These are phyloP conservation scores for Palaemon carinicauda DNA, from an alignment of 1,140 invertebrate genomes.

Conservation along the genomic window DNA sequence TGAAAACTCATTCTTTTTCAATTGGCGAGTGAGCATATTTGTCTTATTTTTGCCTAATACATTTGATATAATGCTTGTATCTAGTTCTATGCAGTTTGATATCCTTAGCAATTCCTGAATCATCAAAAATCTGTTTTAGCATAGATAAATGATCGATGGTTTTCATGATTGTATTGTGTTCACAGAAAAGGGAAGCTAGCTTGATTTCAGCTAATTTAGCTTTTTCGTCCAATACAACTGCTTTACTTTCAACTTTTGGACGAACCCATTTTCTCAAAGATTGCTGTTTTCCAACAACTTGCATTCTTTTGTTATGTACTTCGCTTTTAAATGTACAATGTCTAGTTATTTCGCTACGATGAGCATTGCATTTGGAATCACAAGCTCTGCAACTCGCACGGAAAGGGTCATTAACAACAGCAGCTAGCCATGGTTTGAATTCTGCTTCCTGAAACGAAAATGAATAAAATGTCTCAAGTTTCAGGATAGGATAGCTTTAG, in stretches of 20 bases:
- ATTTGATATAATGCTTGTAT: too few relatives aligned
- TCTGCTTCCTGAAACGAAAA: constrained; percentile 6
- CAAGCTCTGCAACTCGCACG: constrained; percentile 5
- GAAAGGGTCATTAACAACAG: constrained; percentile 16
- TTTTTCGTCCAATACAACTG: neutral
- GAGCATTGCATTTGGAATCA: constrained; percentile 16
- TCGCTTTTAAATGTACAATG: neutral
- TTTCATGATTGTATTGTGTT: constrained; percentile 29
- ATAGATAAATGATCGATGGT: constrained; percentile 16
- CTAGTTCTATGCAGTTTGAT: constrained; percentile 22
- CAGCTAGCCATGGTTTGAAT: constrained; percentile 31
- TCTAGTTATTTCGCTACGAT: constrained; percentile 19
- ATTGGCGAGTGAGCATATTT: too few relatives aligned
- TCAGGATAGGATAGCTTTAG: too few relatives aligned
- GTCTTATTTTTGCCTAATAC: too few relatives aligned
- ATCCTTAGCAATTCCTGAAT: constrained; percentile 27
- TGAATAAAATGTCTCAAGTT: neutral
- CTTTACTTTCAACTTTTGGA: constrained; percentile 1
- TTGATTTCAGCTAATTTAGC: too few relatives aligned
- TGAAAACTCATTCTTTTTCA: too few relatives aligned
- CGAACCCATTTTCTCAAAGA: constrained; percentile 17
- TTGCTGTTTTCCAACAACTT: neutral
- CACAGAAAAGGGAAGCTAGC: neutral
- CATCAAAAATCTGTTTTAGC: constrained; percentile 14
- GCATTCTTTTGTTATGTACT: constrained; percentile 15